These are phyloP conservation scores for Chalcis sispes DNA, from an alignment of 2,888 invertebrate genomes.

Conservation along the genomic window DNA sequence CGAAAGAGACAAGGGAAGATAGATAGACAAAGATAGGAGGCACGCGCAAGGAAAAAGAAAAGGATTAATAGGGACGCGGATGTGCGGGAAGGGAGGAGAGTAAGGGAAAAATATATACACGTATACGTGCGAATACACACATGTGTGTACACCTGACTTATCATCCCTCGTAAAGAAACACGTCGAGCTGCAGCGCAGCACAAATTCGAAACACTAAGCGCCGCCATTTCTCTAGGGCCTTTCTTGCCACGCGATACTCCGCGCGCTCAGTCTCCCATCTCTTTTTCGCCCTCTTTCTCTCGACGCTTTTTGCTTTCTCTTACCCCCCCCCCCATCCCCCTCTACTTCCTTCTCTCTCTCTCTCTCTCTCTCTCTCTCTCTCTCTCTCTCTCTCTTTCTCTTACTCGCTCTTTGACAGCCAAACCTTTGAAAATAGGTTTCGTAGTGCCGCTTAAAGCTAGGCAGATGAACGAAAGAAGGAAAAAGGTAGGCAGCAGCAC, in stretches of 20 bases:
- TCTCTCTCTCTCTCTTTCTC: background rate
- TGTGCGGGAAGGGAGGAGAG: background rate
- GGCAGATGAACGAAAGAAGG: slow-evolving; percentile 23
- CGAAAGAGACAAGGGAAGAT: background rate
- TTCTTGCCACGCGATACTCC: slow-evolving; percentile 35
- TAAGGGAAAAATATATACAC: background rate
- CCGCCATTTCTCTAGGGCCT: slow-evolving; percentile 63
- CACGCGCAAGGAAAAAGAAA: background rate
- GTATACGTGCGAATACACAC: background rate
- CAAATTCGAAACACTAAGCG: slow-evolving; percentile 69
- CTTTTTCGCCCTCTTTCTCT: background rate
- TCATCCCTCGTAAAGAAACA: slow-evolving; percentile 15
- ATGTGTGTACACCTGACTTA: slow-evolving; percentile 19
- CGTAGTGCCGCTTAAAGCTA: slow-evolving; percentile 17
- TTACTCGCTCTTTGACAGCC: slow-evolving; percentile 5
- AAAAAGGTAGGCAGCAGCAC: slow-evolving; percentile 6
- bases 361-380: slow-evolving; percentile 16
- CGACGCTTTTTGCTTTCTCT: no score
- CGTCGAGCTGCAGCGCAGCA: slow-evolving; percentile 60
- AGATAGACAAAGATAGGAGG: background rate
- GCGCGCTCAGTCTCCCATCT: background rate
- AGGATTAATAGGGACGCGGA: slow-evolving; percentile 11
- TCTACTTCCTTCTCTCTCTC: background rate
- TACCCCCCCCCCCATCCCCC: slow-evolving; percentile 17
- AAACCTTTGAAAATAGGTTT: slow-evolving; percentile 38